Evolutionary conservation across 2,113 vertebrate species (phyloP), one percentile per base, ranked within the genome.

Genomic region (Phylloscopus whistleri): DNA sequence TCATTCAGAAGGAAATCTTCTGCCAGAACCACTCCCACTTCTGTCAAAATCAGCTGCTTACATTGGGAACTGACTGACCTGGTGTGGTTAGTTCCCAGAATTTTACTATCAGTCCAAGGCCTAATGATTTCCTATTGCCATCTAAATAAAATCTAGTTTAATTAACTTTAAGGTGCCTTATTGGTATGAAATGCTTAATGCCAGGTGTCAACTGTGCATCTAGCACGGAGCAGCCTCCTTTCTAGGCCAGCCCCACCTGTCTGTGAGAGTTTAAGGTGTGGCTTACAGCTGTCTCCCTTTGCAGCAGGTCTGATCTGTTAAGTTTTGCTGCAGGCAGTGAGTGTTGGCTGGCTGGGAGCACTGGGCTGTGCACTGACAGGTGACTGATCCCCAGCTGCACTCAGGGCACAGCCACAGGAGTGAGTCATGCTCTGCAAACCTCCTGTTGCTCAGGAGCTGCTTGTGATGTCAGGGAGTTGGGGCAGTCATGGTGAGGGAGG

Each of bases 401-500:
- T 60, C 76, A 24, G 31, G 16, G 19, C 23, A 16, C 76, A 74
- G 68, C 77, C 80, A 37, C 37, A 48, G 55, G 52, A 82, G 20
- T 83, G 95, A 94, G 59, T 92, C 95, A 81, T 20, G 52, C 72
- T 35, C 72, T 92, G 76, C 60, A 51, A 64, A 23, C 21, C 82
- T 76, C 81, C 85, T 92, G 95, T 82, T 89, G 92, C 94, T 93
- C 53, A 66, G 88, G 41, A 96, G 93, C 93, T 73, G 68, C n/a
- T 72, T 21, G 55, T 41, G 30, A 41, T 24, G 49, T 6, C 55
- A 56, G 22, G 19, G 70, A 78, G 35, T 30, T 60, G 60, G 72
- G 52, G 58, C 64, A 68, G 72, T 22, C 30, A 22, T 14, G 41
- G 64, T 21, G 75, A 93, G 82, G 78, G 74, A 70, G 89, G 39